These are phyloP conservation scores for Maniola hyperantus DNA, from an alignment of 2,888 invertebrate genomes.

Conservation along the genomic window DNA sequence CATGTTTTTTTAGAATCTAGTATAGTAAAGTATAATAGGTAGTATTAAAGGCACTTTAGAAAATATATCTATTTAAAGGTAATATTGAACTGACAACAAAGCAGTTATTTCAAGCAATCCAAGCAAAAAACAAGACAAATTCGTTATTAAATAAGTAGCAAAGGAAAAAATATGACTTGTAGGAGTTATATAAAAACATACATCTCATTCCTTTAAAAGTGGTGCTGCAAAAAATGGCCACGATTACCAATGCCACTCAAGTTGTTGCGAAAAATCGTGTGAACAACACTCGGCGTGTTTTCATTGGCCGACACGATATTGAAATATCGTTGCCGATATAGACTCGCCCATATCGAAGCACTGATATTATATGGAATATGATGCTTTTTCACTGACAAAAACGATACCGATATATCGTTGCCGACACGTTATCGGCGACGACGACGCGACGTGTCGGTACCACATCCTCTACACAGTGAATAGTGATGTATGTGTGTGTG, in stretches of 20 bases:
- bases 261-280: no score
- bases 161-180: conserved; percentile 31
- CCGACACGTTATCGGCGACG: no score
- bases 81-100: neutral
- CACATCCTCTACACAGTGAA: no score
- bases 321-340: no score
- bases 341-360: no score
- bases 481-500: no score
- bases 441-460: no score
- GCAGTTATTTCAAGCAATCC: neutral
- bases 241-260: conserved; percentile 34
- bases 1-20: neutral
- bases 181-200: conserved; percentile 40
- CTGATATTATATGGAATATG: no score
- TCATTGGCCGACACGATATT: no score
- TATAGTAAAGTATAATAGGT: neutral
- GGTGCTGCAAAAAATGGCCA: conserved; percentile 66
- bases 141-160: conserved; percentile 15
- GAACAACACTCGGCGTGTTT: no score
- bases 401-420: no score
- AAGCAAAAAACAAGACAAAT: conserved; percentile 7
- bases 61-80: neutral
- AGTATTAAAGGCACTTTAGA: neutral
- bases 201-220: conserved; percentile 60
- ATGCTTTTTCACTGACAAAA: no score